phyloP scores from a whole-genome alignment of 2,888 invertebrate genomes.

The Chrysodeixis includens region DNA sequence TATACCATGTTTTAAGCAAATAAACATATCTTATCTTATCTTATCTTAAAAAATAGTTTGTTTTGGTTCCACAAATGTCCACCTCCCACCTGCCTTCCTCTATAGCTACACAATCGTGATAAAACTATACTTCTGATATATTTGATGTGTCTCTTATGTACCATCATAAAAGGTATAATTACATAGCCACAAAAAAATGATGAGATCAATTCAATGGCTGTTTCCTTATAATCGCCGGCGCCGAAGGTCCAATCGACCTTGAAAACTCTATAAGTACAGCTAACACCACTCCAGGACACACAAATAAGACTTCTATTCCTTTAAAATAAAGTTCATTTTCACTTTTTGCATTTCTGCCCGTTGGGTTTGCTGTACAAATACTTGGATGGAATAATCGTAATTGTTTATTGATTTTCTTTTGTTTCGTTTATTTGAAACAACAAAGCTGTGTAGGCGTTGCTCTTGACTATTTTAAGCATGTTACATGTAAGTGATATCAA shows the following conservation, averaged over 20 bases:
- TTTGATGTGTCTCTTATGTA: constrained; percentile 16
- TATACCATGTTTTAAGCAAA: too few species aligned
- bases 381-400: background rate
- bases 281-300: background rate
- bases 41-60: too few species aligned
- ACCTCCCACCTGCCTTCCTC: background rate
- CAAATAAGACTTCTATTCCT: background rate
- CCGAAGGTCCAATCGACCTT: constrained; percentile 51
- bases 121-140: background rate
- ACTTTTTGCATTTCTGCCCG: background rate
- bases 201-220: constrained; percentile 42
- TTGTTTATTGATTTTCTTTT: constrained; percentile 34
- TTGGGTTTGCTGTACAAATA: background rate
- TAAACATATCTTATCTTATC: too few species aligned
- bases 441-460: background rate
- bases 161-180: constrained; percentile 38
- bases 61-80: background rate
- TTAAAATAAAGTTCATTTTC: background rate
- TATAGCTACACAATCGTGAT: background rate
- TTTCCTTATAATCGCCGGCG: constrained; percentile 56
- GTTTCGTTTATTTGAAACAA: constrained; percentile 13
- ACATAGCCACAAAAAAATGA: constrained; percentile 46
- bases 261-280: constrained; percentile 5
- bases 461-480: background rate
- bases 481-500: constrained; percentile 1